A percentile compares a stretch with the other conserved stretches of the same genome.
Conservation (phyloP, 2,113 vertebrate species). For the Zosterops pallidus region DNA sequence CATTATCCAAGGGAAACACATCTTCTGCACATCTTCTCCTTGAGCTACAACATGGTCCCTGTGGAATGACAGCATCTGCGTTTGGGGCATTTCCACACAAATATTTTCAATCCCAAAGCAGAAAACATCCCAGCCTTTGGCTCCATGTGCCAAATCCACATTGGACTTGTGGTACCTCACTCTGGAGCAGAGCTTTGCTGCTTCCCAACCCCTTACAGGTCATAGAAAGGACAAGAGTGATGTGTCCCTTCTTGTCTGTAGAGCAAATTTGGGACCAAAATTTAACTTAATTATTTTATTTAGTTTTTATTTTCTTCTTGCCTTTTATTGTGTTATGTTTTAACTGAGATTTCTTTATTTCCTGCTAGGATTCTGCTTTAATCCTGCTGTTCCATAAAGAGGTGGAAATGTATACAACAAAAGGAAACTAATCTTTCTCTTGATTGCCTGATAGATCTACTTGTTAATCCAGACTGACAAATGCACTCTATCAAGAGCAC, state of each 20-base stretch:
- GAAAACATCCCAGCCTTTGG: neutral
- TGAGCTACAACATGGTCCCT: rapidly evolving
- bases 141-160: neutral
- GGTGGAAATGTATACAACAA: neutral
- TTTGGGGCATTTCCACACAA: neutral
- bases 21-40: neutral
- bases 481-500: neutral
- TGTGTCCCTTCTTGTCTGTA: neutral
- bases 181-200: neutral
- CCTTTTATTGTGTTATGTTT: slow-evolving; percentile 48
- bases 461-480: neutral
- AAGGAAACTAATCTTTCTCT: neutral
- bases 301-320: slow-evolving; percentile 32
- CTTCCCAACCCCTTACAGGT: neutral
- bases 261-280: slow-evolving; percentile 21
- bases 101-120: neutral
- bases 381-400: neutral
- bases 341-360: slow-evolving; percentile 50
- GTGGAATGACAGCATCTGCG: neutral
- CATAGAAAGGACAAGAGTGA: slow-evolving; percentile 46
- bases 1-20: neutral
- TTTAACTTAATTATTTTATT: slow-evolving; percentile 34
- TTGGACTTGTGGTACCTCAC: neutral
- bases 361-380: slow-evolving; percentile 36
- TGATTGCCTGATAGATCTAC: neutral